Base-by-base conservation (phyloP, 2,797 vertebrate species). In the Cetoscarus ocellatus region DNA sequence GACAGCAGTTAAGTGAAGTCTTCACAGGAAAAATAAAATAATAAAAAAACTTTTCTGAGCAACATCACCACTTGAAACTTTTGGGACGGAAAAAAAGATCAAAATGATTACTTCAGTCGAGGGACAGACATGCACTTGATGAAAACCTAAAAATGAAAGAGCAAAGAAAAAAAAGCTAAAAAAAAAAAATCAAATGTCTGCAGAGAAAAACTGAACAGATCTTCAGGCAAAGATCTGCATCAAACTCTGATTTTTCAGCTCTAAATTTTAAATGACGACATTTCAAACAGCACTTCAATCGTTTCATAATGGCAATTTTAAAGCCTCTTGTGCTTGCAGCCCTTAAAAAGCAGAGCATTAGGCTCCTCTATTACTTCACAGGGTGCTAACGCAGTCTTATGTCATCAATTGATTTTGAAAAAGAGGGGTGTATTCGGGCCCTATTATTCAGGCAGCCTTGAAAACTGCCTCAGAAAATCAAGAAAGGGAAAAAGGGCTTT, bases 321-420 rank as follows among this genome's bases (percentile, higher is more conserved):
- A 70, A 83, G 7, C 39, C 52, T 55, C 8, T 12, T 65, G 49
- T 15, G 3, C 42, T 58, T 61, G 7, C 9, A 9, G 35, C 57
- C 50, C 66, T 53, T 68, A 36, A 72, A 73, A 51, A 18, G 53
- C 17, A 14, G 10, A 61, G 15, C 63, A 65, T 71, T 8, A 54
- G 14, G 56, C 42, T 73, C 67, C 42, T 56, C 63, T 70, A 35
- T 69, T 57, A 70, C 73, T 85, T 74, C 69, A 58, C 55, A 58
- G 39, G 73, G 47, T 52, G 34, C 76, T 49, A 63, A 66, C 57
- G 50, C 61, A 71, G 71, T 81, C 66, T 82, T 54, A 61, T 79
- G 77, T 70, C 79, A 83, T 69, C 58, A 67, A 64, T 70, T 67
- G 73, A 73, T 67, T 83, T 77, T 27, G 19, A 51, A 38, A 62